Conservation (phyloP, 2,113 vertebrate species). For the Hiodon tergisus region DNA sequence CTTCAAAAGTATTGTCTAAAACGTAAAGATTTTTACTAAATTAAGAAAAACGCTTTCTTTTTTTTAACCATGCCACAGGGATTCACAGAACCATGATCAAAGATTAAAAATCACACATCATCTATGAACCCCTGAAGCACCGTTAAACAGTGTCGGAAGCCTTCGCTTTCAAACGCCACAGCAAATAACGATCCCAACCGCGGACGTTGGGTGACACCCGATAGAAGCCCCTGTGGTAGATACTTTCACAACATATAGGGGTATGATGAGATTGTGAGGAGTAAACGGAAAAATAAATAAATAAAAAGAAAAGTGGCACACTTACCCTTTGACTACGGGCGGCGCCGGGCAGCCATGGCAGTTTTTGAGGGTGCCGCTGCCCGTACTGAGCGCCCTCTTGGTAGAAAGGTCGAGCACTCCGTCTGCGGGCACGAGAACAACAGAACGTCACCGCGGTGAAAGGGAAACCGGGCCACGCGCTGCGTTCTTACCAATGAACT, state of each 20-base stretch:
- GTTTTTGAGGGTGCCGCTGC: conserved; percentile 69
- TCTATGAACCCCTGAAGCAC: too few relatives aligned
- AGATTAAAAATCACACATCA: too few relatives aligned
- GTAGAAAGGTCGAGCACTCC: conserved; percentile 96
- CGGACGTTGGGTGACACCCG: background rate
- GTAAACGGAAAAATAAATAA: background rate
- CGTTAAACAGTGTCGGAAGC: too few relatives aligned
- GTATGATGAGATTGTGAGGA: background rate
- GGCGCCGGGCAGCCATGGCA: conserved; percentile 70
- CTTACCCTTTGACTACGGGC: conserved; percentile 84
- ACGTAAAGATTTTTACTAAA: too few relatives aligned
- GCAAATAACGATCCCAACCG: background rate
- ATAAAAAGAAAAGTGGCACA: conserved; percentile 11
- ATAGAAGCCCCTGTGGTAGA: background rate
- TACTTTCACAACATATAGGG: background rate
- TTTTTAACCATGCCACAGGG: too few relatives aligned
- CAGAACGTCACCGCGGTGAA: background rate
- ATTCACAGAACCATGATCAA: too few relatives aligned
- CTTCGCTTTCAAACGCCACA: too few relatives aligned
- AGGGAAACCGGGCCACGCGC: too few relatives aligned
- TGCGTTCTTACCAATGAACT: too few relatives aligned
- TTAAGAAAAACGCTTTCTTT: too few relatives aligned
- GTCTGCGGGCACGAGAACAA: conserved; percentile 61
- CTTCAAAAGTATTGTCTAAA: too few relatives aligned
- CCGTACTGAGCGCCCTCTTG: conserved; percentile 81